phyloP scores from a whole-genome alignment of 2,797 vertebrate genomes.

The Hyperoplus immaculatus region DNA sequence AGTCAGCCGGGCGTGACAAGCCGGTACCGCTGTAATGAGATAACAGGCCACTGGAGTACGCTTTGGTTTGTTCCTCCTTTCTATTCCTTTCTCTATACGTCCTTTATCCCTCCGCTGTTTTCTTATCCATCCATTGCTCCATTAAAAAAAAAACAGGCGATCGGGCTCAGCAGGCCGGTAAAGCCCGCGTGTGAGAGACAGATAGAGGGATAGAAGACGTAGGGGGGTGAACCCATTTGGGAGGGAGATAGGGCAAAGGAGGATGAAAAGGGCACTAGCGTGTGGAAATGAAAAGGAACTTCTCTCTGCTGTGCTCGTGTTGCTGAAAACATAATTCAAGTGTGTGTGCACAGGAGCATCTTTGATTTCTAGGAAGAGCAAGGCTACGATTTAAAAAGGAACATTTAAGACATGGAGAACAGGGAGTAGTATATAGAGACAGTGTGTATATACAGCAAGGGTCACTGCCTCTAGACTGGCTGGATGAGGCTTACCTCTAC shows the following conservation, averaged over 20 bases:
- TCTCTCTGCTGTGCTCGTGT: slow-evolving; percentile 27
- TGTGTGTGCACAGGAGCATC: slow-evolving; percentile 32
- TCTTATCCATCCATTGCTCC: slow-evolving; percentile 70
- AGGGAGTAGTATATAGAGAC: slow-evolving; percentile 40
- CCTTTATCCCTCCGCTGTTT: slow-evolving; percentile 69
- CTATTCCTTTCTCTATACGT: slow-evolving; percentile 52
- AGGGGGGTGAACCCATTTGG: slow-evolving; percentile 51
- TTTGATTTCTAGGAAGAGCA: slow-evolving; percentile 35
- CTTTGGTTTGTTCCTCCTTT: slow-evolving; percentile 72
- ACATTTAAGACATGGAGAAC: slow-evolving; percentile 11
- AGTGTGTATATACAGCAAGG: slow-evolving; percentile 48
- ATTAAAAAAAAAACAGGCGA: slow-evolving; percentile 51
- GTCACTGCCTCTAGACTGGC: slow-evolving; percentile 66
- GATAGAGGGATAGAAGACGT: slow-evolving; percentile 75
- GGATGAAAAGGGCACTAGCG: slow-evolving; percentile 53
- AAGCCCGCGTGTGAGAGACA: slow-evolving; percentile 69
- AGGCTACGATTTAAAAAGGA: slow-evolving; percentile 20
- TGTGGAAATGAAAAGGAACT: slow-evolving; percentile 47
- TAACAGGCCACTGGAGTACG: slow-evolving; percentile 78
- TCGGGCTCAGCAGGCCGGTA: slow-evolving; percentile 72
- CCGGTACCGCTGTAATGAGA: slow-evolving; percentile 79
- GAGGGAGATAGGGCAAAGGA: slow-evolving; percentile 50
- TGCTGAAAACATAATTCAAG: slow-evolving; percentile 44
- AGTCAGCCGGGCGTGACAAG: slow-evolving; percentile 77
- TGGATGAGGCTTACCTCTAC: slow-evolving; percentile 56